phyloP scores from a whole-genome alignment of 2,113 vertebrate species.

The Bothrops jararaca region DNA sequence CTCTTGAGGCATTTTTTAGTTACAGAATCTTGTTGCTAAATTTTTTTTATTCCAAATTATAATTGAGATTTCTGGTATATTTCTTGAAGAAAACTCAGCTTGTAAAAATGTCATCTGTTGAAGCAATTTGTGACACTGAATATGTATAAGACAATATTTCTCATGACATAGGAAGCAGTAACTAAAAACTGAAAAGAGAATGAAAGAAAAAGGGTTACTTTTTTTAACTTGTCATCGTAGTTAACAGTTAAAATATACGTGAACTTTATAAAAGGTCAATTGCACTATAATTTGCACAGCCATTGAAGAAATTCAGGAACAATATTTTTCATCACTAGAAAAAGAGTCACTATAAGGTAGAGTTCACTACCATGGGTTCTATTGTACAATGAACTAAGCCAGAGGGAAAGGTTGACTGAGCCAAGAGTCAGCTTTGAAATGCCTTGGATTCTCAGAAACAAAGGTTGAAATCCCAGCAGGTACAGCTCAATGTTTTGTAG shows the following conservation, averaged over 20 bases:
- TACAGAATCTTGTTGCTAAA: slow-evolving; percentile 12
- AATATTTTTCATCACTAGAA: slow-evolving; percentile 28
- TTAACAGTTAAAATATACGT: slow-evolving; percentile 12
- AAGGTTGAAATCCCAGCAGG: slow-evolving; percentile 61
- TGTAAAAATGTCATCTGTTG: slow-evolving; percentile 5
- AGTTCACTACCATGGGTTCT: slow-evolving; percentile 42
- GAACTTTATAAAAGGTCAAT: slow-evolving; percentile 29
- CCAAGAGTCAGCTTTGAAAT: slow-evolving; percentile 57
- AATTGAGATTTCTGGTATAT: neutral
- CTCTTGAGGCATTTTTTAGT: slow-evolving; percentile 15
- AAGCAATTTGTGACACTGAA: neutral
- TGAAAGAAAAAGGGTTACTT: neutral
- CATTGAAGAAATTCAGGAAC: slow-evolving; percentile 23
- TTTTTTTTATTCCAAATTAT: slow-evolving; percentile 27
- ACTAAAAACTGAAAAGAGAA: neutral
- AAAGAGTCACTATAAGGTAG: slow-evolving; percentile 46
- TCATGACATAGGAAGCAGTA: neutral
- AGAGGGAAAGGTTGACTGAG: slow-evolving; percentile 54
- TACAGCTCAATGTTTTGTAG: slow-evolving; percentile 49
- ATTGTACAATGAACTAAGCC: slow-evolving; percentile 53
- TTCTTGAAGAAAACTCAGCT: neutral
- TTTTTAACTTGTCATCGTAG: neutral
- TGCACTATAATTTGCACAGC: slow-evolving; percentile 25
- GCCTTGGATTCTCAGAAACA: slow-evolving; percentile 52
- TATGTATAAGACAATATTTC: neutral